phyloP scores from a whole-genome alignment of 2,113 vertebrate species.

The Symphodus melops region DNA sequence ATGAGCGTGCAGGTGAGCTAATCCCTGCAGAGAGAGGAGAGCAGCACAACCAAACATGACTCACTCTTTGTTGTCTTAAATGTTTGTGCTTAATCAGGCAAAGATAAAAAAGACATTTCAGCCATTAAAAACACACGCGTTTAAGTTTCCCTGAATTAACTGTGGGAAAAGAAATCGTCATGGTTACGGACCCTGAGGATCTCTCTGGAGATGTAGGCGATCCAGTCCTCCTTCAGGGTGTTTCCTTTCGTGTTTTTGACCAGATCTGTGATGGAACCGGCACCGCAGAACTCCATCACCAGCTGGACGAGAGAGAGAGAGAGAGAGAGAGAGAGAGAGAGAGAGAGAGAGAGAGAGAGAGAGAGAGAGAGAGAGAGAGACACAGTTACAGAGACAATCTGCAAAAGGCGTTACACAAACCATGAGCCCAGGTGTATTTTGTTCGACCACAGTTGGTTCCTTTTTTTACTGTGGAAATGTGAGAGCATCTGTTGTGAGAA shows the following conservation, averaged over 20 bases:
- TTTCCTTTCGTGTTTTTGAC: conserved; percentile 99
- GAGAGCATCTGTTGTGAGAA: too few species aligned
- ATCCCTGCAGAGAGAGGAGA: conserved; percentile 82
- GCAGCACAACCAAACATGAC: not conserved
- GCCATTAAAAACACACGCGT: too few species aligned
- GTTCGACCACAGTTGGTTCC: too few species aligned
- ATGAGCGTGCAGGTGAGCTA: conserved; percentile 97
- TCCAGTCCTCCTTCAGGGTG: conserved; percentile 98
- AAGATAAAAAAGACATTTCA: not conserved
- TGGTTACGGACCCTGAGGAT: conserved; percentile 86
- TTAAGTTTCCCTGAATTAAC: not conserved
- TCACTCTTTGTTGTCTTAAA: too few species aligned
- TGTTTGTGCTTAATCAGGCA: too few species aligned
- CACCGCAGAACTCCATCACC: conserved; percentile 99
- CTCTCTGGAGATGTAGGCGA: conserved; percentile 98
- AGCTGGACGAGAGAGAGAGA: conserved; percentile 81
- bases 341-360: not conserved
- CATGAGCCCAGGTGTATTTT: not conserved
- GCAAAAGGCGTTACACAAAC: not conserved
- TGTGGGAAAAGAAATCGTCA: not conserved
- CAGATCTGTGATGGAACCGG: conserved; percentile 97
- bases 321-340: not conserved
- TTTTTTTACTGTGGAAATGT: too few species aligned
- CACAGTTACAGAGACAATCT: too few species aligned
- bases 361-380: not conserved